Evolutionary conservation across 2,113 vertebrate genomes (phyloP), one percentile per base, ranked within the genome.

Genomic region (Procavia capensis): DNA sequence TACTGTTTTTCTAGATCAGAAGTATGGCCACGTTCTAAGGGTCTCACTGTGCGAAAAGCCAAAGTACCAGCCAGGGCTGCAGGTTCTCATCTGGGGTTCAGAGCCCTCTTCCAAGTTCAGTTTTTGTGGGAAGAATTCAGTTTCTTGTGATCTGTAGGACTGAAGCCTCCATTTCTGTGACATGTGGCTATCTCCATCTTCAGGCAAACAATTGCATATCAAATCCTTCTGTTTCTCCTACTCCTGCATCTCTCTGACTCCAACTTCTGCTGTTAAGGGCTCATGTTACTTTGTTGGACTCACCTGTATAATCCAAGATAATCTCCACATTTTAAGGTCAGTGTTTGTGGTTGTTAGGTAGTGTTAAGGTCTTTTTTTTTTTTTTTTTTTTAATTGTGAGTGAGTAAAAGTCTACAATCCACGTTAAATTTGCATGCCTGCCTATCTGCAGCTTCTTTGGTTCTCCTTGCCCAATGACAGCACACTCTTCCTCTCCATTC

Each of bases 241-340:
- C 25, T 80, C 19, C 34, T 95, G 6, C 43, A 78, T 78, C 74
- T 94, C 24, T 92, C 57, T 92, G 64, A 80, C 27, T 93, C 85
- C n/a, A 72, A 27, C 41, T 31, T 94, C 94, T 88, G 7, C 68
- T 92, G 1, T 84, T 94, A 80, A 87, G 22, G 27, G 16, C 74
- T 96, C 2, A n/a, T 9, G 39, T 61, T 24, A 79, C 75, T 92
- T 72, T 22, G 59, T 82, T 85, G 50, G 61, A 20, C 13, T 20
- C 45, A 47, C 22, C 31, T 61, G 74, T 84, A 80, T 92, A 90
- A 95, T 85, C 39, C 79, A 79, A 61, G 59, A 82, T 88, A 85
- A 7, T 66, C 31, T 81, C n/a, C 43, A 57, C 45, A 31, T 64
- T 43, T 85, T 90, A 61, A 92, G 83, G 59, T 59, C 36, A 75